Conservation (phyloP, 2,888 invertebrate genomes). For the Drosophila meridiana region DNA sequence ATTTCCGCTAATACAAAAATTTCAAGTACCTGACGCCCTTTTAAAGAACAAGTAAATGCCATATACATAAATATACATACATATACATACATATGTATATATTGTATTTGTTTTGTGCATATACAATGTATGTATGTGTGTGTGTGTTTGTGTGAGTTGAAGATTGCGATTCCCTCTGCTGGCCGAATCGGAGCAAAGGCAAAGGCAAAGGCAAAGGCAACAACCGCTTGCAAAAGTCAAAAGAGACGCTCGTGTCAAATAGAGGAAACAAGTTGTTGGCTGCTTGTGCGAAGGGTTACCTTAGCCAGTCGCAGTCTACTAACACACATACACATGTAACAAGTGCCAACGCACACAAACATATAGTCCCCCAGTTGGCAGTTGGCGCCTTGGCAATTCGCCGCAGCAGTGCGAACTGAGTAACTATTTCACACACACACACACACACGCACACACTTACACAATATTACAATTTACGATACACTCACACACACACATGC, state of each 20-base stretch:
- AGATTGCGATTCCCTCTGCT: slow-evolving; percentile 51
- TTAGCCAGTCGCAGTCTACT: slow-evolving; percentile 29
- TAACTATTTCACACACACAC: slow-evolving; percentile 66
- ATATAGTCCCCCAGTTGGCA: slow-evolving; percentile 48
- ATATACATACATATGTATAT: not conserved
- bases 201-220: slow-evolving; percentile 52
- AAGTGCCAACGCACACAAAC: slow-evolving; percentile 41
- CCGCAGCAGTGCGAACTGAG: slow-evolving; percentile 63
- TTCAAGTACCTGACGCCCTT: slow-evolving; percentile 68
- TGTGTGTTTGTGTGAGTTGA: slow-evolving; percentile 17
- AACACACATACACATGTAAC: slow-evolving; percentile 45
- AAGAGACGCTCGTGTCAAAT: slow-evolving; percentile 70
- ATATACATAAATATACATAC: slow-evolving; percentile 5
- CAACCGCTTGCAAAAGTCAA: slow-evolving; percentile 66
- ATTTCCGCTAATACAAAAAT: slow-evolving; percentile 62
- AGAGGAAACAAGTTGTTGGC: slow-evolving; percentile 77
- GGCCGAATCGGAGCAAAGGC: slow-evolving; percentile 57
- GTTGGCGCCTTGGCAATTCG: slow-evolving; percentile 69
- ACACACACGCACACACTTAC: slow-evolving; percentile 24
- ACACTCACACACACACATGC: slow-evolving; percentile 31
- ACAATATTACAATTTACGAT: slow-evolving; percentile 53
- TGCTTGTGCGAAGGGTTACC: slow-evolving; percentile 59
- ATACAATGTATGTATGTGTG: slow-evolving; percentile 11
- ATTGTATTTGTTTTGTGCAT: slow-evolving; percentile 1
- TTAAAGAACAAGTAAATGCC: slow-evolving; percentile 29